Percentiles rank a stretch among this genome's conserved stretches.
phyloP scores from a whole-genome alignment of 2,113 vertebrate species.

The Chaetorhynchus papuensis region DNA sequence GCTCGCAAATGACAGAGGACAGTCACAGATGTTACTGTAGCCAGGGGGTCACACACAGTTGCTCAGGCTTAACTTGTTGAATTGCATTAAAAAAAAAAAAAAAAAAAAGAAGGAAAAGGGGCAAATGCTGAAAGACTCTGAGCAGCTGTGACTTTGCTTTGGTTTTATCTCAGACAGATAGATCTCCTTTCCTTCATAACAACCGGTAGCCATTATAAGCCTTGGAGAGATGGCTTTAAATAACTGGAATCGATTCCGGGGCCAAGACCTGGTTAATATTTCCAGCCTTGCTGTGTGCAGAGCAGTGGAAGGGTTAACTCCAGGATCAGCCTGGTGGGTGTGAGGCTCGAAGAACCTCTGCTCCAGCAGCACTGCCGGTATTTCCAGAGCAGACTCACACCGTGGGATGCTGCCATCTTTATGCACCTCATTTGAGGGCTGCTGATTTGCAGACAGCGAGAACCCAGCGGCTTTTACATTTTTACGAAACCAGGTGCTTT shows the following conservation, averaged over 20 bases:
- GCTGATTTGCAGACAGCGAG: not conserved
- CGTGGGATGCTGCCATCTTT: not conserved
- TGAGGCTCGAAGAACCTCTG: not conserved
- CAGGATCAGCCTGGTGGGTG: accelerated
- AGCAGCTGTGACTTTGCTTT: not conserved
- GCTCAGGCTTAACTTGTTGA: constrained; percentile 26
- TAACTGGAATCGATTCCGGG: not conserved
- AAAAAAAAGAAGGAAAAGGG: not conserved
- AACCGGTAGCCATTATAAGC: not conserved
- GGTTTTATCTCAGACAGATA: not conserved
- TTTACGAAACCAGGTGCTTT: constrained; percentile 36
- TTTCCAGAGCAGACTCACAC: not conserved
- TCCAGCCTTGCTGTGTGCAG: not conserved
- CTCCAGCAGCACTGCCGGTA: not conserved
- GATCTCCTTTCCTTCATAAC: not conserved
- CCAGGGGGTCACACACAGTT: not conserved
- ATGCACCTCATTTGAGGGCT: not conserved
- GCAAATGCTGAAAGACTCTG: not conserved
- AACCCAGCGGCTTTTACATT: not conserved
- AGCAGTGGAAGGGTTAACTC: not conserved
- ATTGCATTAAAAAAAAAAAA: not conserved
- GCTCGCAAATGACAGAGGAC: constrained; percentile 32
- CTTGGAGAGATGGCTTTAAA: not conserved
- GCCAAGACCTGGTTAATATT: accelerated
- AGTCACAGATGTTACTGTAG: constrained; percentile 10